Evolutionary conservation across 2,888 invertebrate genomes (phyloP).

Genomic region (Drosophila testacea): DNA sequence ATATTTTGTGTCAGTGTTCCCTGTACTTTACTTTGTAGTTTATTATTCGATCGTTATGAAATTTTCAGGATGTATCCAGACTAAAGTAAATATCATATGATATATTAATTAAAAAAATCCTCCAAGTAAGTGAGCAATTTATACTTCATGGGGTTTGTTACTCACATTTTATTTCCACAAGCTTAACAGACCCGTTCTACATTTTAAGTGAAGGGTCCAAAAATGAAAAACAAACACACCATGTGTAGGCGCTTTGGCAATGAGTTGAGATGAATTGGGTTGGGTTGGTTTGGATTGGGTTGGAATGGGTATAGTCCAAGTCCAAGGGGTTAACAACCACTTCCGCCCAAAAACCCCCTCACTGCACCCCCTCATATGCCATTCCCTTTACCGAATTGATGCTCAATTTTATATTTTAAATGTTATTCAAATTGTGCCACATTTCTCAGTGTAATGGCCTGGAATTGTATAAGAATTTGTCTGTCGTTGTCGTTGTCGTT

Average conservation of each 20-base stretch:
- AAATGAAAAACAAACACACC: conserved; percentile 30
- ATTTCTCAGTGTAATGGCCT: conserved; percentile 80
- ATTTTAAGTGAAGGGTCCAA: no score
- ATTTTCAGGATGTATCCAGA: no score
- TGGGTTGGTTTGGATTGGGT: neutral
- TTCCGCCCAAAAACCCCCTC: conserved; percentile 22
- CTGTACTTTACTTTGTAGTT: no score
- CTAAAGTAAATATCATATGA: no score
- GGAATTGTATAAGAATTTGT: conserved; percentile 67
- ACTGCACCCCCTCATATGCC: neutral
- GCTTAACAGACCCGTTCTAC: no score
- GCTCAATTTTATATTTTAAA: conserved; percentile 81
- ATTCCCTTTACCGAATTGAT: conserved; percentile 61
- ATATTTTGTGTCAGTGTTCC: no score
- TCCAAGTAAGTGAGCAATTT: no score
- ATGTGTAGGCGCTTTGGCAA: conserved; percentile 56
- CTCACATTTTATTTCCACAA: no score
- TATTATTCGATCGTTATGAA: no score
- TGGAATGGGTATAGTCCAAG: neutral
- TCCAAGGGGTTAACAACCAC: conserved; percentile 54
- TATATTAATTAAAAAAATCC: no score
- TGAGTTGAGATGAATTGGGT: conserved; percentile 19
- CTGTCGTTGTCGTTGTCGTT: conserved; percentile 3
- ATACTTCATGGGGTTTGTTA: no score
- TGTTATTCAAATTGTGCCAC: conserved; percentile 80